A percentile compares a stretch with the other conserved stretches of the same genome.
phyloP scores from a whole-genome alignment of 2,113 vertebrate species.

The Delphinapterus leucas region DNA sequence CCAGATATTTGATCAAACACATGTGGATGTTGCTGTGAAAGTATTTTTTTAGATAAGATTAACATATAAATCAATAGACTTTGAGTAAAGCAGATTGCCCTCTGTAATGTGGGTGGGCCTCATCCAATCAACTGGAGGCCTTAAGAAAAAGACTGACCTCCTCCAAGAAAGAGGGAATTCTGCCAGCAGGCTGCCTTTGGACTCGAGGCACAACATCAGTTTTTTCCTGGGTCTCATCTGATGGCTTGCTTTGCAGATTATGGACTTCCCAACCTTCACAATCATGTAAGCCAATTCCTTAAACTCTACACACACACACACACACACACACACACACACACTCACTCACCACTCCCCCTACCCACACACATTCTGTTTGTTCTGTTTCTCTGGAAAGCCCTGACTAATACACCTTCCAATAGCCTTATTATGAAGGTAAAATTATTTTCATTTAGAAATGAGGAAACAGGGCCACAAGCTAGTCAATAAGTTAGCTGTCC shows the following conservation, averaged over 20 bases:
- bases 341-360: neutral
- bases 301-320: neutral
- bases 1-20: neutral
- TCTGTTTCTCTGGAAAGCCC: neutral
- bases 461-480: neutral
- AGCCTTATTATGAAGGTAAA: neutral
- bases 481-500: neutral
- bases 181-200: neutral
- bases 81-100: neutral
- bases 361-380: neutral
- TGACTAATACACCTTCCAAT: neutral
- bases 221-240: neutral
- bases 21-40: neutral
- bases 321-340: neutral
- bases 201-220: neutral
- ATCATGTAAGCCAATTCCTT: neutral
- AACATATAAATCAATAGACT: neutral
- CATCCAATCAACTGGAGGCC: neutral
- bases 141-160: neutral
- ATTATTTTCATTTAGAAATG: neutral
- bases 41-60: slow-evolving; percentile 11
- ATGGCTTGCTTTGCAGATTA: neutral
- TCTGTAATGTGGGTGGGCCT: neutral
- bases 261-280: neutral
- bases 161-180: neutral